Evolutionary conservation across 2,797 vertebrate genomes (phyloP).

Genomic region (Cheirogaleus major): DNA sequence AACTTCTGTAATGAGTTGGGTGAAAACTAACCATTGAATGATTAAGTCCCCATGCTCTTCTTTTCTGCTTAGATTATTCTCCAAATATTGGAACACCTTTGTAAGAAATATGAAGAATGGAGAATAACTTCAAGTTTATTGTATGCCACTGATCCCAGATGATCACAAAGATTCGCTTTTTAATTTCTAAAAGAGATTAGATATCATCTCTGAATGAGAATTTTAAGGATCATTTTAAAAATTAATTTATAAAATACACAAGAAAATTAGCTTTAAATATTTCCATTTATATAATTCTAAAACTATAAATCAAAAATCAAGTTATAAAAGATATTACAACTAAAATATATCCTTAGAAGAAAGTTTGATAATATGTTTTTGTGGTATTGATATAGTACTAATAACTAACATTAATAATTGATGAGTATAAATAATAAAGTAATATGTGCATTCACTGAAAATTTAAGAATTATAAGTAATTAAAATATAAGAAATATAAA

Average conservation of each 20-base stretch:
- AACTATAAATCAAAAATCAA: background rate
- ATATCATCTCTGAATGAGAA: background rate
- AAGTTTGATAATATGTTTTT: background rate
- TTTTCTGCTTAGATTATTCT: background rate
- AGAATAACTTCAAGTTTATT: background rate
- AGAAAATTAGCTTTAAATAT: background rate
- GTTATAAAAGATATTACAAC: background rate
- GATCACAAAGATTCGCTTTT: background rate
- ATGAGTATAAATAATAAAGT: background rate
- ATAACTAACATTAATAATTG: background rate
- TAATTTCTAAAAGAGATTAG: conserved; percentile 15
- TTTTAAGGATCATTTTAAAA: background rate
- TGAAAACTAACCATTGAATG: background rate
- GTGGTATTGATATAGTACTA: background rate
- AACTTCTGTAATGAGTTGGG: background rate
- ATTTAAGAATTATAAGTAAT: background rate
- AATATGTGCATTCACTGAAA: background rate
- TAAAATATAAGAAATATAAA: background rate
- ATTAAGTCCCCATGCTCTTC: background rate
- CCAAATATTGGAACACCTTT: background rate
- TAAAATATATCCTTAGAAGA: background rate
- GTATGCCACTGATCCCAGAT: background rate
- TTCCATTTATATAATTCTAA: background rate
- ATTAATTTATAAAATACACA: background rate
- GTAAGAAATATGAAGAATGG: background rate